Conservation (phyloP, 1,140 invertebrate species). For the Mycetomoellerius zeteki region DNA sequence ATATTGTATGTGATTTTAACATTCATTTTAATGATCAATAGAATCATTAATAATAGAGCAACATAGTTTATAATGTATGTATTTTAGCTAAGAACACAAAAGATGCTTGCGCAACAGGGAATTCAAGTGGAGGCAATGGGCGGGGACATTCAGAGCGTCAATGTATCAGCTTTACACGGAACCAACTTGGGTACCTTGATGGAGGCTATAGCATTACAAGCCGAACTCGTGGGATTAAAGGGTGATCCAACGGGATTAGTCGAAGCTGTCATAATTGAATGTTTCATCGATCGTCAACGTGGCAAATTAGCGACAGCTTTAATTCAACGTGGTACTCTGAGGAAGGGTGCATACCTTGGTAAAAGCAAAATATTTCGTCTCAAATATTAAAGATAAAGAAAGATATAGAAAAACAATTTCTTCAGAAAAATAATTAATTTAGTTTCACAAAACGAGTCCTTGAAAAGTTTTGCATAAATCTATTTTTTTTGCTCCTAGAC, state of each 20-base stretch:
- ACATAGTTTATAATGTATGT: constrained; percentile 64
- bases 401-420: neutral
- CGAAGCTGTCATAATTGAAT: constrained; percentile 97
- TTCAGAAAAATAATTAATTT: constrained; percentile 8
- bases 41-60: neutral
- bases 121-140: constrained; percentile 95
- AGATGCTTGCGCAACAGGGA: constrained; percentile 92
- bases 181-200: constrained; percentile 93
- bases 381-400: neutral
- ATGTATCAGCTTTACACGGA: constrained; percentile 96
- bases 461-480: neutral
- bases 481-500: neutral
- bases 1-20: constrained; percentile 91
- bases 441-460: neutral
- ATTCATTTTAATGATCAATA: constrained; percentile 31
- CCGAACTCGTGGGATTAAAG: constrained; percentile 95
- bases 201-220: constrained; percentile 95
- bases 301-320: constrained; percentile 96
- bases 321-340: constrained; percentile 96
- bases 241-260: constrained; percentile 94
- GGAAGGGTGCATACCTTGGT: constrained; percentile 92
- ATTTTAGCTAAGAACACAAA: constrained; percentile 91
- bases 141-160: constrained; percentile 96
- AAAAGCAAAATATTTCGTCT: constrained; percentile 21
- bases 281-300: constrained; percentile 90